Evolutionary conservation across 53 echinoderm and acorn worm species (phyloP).

Genomic region (Actinopyga echinites): DNA sequence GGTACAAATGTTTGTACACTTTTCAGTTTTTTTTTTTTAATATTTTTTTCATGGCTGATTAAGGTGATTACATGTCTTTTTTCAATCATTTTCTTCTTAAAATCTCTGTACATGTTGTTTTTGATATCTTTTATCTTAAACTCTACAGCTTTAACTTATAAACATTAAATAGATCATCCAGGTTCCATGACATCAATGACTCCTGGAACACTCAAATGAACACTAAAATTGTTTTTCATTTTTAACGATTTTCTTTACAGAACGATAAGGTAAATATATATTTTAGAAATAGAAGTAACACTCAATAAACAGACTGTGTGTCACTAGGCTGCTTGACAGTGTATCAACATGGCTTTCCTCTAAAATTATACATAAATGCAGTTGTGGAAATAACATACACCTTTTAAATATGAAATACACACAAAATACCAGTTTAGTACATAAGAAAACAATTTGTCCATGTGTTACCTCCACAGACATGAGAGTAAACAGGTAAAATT

Average conservation of each 20-base stretch:
- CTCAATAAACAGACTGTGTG: neutral
- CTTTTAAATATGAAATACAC: neutral
- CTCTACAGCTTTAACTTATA: constrained; percentile 31
- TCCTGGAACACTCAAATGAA: constrained; percentile 30
- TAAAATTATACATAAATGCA: too few relatives aligned
- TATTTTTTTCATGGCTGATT: constrained; percentile 52
- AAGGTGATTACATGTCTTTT: constrained; percentile 66
- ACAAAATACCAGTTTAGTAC: constrained; percentile 19
- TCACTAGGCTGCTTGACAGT: too few relatives aligned
- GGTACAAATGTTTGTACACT: constrained; percentile 68
- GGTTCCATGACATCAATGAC: neutral
- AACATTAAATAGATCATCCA: constrained; percentile 12
- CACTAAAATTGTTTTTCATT: constrained; percentile 13
- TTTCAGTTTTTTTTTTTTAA: constrained; percentile 53
- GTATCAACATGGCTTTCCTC: too few relatives aligned
- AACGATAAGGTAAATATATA: constrained; percentile 15
- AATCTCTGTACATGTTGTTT: constrained; percentile 43
- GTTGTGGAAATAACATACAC: neutral
- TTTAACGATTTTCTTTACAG: constrained; percentile 25
- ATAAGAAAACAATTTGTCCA: too few relatives aligned
- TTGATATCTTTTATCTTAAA: constrained; percentile 40
- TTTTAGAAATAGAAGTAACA: constrained; percentile 10
- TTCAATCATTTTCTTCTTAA: constrained; percentile 36
- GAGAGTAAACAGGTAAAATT: too few relatives aligned
- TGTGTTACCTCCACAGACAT: too few relatives aligned